These are phyloP conservation scores for Magallana ariakensis DNA, from an alignment of 1,140 invertebrate genomes.

Conservation along the genomic window DNA sequence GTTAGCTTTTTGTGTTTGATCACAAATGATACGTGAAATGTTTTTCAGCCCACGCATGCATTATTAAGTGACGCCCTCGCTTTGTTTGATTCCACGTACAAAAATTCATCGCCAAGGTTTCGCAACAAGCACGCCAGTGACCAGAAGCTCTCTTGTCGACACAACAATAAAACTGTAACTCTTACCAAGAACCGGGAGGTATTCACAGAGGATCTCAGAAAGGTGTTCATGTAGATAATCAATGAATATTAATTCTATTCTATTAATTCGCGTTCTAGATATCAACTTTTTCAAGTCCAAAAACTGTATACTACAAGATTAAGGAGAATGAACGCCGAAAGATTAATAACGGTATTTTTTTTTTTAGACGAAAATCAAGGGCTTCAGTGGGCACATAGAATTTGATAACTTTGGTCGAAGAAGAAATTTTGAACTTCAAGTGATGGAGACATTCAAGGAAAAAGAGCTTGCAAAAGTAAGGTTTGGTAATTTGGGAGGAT, in stretches of 20 bases:
- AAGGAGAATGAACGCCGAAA: too few relatives aligned
- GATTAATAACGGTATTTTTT: background rate
- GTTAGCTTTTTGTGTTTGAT: too few relatives aligned
- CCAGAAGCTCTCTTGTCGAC: constrained; percentile 11
- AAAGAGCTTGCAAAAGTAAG: constrained; percentile 61
- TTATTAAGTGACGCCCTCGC: background rate
- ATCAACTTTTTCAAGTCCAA: too few relatives aligned
- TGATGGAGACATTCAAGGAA: constrained; percentile 77
- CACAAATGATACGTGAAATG: too few relatives aligned
- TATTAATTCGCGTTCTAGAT: too few relatives aligned
- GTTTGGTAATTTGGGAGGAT: background rate
- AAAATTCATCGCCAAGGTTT: background rate
- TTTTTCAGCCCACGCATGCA: background rate
- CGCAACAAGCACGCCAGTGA: background rate
- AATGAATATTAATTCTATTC: too few relatives aligned
- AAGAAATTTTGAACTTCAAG: constrained; percentile 92
- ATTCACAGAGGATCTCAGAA: constrained; percentile 1
- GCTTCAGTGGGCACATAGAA: constrained; percentile 91
- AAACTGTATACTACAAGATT: too few relatives aligned
- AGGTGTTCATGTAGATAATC: background rate
- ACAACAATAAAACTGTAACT: constrained; percentile 4
- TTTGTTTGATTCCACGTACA: background rate
- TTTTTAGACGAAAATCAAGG: constrained; percentile 81
- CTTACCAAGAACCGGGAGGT: background rate
- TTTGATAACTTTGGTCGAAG: constrained; percentile 90